Percentiles rank a stretch among this genome's conserved stretches.
phyloP scores from a whole-genome alignment of 2,797 vertebrate genomes.

The Leptodactylus fallax region DNA sequence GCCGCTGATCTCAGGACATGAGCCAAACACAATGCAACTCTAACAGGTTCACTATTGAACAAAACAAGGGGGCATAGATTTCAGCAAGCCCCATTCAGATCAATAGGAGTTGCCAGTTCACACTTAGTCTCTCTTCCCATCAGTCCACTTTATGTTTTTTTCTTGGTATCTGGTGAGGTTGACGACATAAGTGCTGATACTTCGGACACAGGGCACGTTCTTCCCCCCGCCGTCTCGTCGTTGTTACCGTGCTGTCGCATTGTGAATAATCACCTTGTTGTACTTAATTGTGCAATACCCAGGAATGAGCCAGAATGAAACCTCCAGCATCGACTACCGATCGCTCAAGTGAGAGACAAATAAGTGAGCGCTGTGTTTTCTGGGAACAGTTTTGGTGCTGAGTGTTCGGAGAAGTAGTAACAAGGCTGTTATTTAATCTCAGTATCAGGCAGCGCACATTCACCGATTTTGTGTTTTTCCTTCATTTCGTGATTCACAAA shows the following conservation, averaged over 20 bases:
- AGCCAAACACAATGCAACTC: background rate
- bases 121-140: too few relatives aligned
- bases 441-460: constrained; percentile 11
- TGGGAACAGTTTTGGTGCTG: background rate
- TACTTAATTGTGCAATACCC: background rate
- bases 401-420: background rate
- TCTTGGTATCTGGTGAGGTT: too few relatives aligned
- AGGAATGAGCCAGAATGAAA: background rate
- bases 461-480: background rate
- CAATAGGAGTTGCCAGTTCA: too few relatives aligned
- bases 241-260: background rate
- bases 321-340: background rate
- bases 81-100: too few relatives aligned
- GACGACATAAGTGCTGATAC: too few relatives aligned
- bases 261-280: background rate
- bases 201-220: too few relatives aligned
- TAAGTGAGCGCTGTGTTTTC: background rate
- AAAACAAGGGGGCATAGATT: too few relatives aligned
- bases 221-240: background rate
- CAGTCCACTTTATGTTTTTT: too few relatives aligned
- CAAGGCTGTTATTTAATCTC: constrained; percentile 33
- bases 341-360: background rate
- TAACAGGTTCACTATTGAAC: too few relatives aligned
- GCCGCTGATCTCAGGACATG: background rate
- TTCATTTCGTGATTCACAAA: constrained; percentile 50